Conservation (phyloP, 2,888 invertebrate species). For the Drosophila affinis region DNA sequence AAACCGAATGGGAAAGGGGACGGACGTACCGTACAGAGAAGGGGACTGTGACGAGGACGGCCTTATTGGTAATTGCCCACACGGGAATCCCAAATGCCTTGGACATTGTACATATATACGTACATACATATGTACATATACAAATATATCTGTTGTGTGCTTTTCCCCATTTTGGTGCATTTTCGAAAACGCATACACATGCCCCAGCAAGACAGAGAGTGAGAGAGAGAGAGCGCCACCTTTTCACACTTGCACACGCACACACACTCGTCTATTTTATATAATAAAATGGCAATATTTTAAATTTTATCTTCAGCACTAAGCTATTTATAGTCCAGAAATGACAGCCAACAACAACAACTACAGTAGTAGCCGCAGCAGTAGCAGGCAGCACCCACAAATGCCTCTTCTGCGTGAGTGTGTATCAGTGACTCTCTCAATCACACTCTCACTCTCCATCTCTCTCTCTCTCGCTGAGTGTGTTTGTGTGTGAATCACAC, state of each 20-base stretch:
- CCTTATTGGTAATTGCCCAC: constrained; percentile 67
- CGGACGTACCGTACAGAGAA: constrained; percentile 9
- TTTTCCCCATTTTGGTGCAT: constrained; percentile 50
- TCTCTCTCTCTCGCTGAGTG: background rate
- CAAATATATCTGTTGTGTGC: constrained; percentile 32
- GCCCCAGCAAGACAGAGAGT: constrained; percentile 5
- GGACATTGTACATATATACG: constrained; percentile 37
- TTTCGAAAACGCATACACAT: constrained; percentile 42
- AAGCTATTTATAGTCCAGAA: constrained; percentile 35
- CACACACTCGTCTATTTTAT: constrained; percentile 10
- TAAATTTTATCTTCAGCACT: constrained; percentile 39
- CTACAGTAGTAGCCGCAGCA: background rate
- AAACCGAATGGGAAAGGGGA: constrained; percentile 11
- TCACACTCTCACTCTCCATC: background rate
- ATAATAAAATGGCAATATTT: constrained; percentile 57
- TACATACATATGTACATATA: background rate
- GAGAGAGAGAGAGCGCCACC: constrained; percentile 2
- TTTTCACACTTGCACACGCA: constrained; percentile 1
- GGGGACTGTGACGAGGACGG: constrained; percentile 27
- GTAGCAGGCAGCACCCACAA: constrained; percentile 27
- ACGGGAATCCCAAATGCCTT: constrained; percentile 72
- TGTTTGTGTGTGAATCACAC: constrained; percentile 22
- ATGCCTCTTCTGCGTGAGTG: constrained; percentile 13
- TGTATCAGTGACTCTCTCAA: constrained; percentile 4
- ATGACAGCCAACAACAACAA: constrained; percentile 11